phyloP scores from a whole-genome alignment of 2,797 vertebrate species.

The Meriones psammophilus region DNA sequence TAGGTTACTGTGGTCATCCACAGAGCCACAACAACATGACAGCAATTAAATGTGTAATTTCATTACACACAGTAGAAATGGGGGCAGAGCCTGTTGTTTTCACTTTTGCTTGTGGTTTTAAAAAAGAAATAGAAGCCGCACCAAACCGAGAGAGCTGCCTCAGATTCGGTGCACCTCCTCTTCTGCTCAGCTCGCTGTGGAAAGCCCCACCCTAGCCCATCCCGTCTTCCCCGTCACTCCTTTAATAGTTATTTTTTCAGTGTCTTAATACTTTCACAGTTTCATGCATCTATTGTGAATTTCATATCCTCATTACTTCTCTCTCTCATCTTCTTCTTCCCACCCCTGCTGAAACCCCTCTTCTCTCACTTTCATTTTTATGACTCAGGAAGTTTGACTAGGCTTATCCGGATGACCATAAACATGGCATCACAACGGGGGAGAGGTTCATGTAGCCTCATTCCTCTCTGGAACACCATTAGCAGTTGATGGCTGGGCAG shows the following conservation, averaged over 20 bases:
- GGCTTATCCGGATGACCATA: background rate
- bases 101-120: background rate
- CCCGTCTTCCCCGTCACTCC: accelerated
- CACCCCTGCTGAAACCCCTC: background rate
- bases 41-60: conserved; percentile 14
- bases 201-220: background rate
- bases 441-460: too few relatives aligned
- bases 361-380: background rate
- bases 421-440: too few relatives aligned
- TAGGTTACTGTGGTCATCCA: background rate
- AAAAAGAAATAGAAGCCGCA: background rate
- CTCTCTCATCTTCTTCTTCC: background rate
- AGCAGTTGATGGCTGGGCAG: too few relatives aligned
- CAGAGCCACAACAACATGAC: background rate
- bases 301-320: background rate
- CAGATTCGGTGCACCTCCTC: background rate
- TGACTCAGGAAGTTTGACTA: too few relatives aligned
- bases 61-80: background rate
- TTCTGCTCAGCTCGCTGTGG: background rate
- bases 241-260: background rate
- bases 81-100: background rate
- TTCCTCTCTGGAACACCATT: too few relatives aligned
- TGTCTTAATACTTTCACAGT: background rate
- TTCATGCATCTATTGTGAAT: too few relatives aligned
- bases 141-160: background rate